A percentile compares a stretch with the other conserved stretches of the same genome.
These are phyloP conservation scores for Stenoptilia bipunctidactyla DNA, from an alignment of 2,888 invertebrate genomes.

Conservation along the genomic window DNA sequence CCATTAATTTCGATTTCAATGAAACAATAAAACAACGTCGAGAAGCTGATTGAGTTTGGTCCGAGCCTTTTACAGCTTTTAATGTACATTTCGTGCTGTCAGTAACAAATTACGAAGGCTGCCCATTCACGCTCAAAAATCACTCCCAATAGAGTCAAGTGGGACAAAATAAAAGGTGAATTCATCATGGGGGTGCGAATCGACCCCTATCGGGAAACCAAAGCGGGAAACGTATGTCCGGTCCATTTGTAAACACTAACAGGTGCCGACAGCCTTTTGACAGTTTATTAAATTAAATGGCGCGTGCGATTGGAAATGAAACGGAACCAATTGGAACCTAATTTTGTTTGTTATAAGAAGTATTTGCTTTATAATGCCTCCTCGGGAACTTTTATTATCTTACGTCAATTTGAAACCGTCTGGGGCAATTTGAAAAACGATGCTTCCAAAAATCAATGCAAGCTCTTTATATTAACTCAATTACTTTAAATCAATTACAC, in stretches of 20 bases:
- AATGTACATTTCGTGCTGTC: constrained; percentile 62
- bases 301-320: constrained; percentile 33
- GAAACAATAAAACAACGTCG: constrained; percentile 15
- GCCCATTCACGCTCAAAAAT: constrained; percentile 68
- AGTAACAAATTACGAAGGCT: constrained; percentile 60
- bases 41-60: constrained; percentile 53
- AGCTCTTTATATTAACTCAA: constrained; percentile 13
- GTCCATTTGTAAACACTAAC: constrained; percentile 64
- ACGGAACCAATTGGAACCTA: constrained; percentile 18
- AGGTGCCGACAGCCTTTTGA: constrained; percentile 57
- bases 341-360: constrained; percentile 2
- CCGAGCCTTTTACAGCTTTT: constrained; percentile 60
- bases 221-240: constrained; percentile 63
- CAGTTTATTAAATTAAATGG: constrained; percentile 62
- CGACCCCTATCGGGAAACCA: constrained; percentile 47
- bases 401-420: no score
- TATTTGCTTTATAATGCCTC: constrained; percentile 4
- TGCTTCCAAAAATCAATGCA: no score
- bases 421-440: background rate
- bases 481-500: constrained; percentile 30
- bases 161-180: constrained; percentile 67
- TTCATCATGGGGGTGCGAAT: constrained; percentile 58
- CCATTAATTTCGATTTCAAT: background rate
- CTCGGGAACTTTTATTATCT: no score
- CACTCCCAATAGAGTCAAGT: constrained; percentile 66